Evolutionary conservation across 2,888 invertebrate species (phyloP).

Genomic region (Hesperia comma): DNA sequence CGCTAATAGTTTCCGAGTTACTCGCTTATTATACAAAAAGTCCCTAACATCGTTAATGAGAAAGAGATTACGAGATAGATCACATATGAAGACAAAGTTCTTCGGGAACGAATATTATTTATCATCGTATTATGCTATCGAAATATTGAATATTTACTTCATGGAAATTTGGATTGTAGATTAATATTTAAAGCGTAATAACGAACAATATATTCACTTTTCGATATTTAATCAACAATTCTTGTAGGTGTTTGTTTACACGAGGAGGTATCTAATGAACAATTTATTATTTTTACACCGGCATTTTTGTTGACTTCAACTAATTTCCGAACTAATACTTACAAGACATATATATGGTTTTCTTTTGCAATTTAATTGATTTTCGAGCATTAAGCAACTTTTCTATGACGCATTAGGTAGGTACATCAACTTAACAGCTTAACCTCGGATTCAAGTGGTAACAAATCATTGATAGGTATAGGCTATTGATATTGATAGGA

Average conservation of each 20-base stretch:
- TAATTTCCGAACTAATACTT: too few species aligned
- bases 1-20: background rate
- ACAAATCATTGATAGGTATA: too few species aligned
- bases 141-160: constrained; percentile 15
- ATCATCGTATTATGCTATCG: constrained; percentile 9
- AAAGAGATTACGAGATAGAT: constrained; percentile 42
- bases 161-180: constrained; percentile 3
- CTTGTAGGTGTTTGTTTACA: background rate
- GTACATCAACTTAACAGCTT: too few species aligned
- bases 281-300: background rate
- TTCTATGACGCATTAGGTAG: too few species aligned
- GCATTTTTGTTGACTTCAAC: too few species aligned
- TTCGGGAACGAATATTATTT: constrained; percentile 22
- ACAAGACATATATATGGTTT: too few species aligned
- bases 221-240: background rate
- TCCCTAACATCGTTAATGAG: constrained; percentile 38
- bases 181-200: constrained; percentile 2
- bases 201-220: constrained; percentile 1
- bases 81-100: constrained; percentile 38
- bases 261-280: background rate
- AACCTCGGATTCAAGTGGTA: too few species aligned
- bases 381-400: too few species aligned
- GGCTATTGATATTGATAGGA: too few species aligned
- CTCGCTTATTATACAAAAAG: background rate
- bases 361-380: too few species aligned